Base-by-base conservation (phyloP, 1,140 invertebrate genomes). In the Intoshia linei region DNA sequence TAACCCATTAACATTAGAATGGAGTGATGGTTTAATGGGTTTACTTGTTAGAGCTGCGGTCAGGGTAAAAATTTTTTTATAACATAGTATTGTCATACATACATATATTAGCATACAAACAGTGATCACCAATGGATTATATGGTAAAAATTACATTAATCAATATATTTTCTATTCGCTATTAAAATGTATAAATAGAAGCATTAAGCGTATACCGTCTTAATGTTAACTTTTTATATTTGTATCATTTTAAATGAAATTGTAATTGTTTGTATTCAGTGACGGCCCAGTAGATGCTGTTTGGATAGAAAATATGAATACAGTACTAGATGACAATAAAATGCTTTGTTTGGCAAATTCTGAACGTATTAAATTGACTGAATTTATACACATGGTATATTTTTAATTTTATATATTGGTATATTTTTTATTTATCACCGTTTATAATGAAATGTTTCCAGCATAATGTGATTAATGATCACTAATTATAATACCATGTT, bases 291-390 rank as follows among this genome's bases (percentile, higher is more conserved):
- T 60, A 5, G 57, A 60, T 44, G 55, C 57, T 2, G 38, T 60
- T 11, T 60, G 57, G 56, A 59, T 60, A 43, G 57, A 60, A 40
- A 60, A 60, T 45, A 58, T 60, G 55, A 60, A 60, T 46, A 60
- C 57, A 2, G 57, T 60, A 15, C 45, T 60, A 18, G 57, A 59
- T 39, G 56, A 61, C 44, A 61, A 59, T 65, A 68, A 48, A 59
- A 67, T 43, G 69, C 44, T 60, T 40, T 60, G 57, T 43, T 42
- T 60, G 30, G 57, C 56, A 24, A 60, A 60, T 47, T 54, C 51
- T 38, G 57, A 60, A 40, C 42, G 57, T 14, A 60, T 60, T 40
- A 59, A 60, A 40, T 51, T 59, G 34, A 59, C 56, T 1, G 52
- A 52, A 3, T 52, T 45, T 38, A 59, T 60, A 10, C 56, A 59